Conservation (phyloP, 2,888 invertebrate species). For the Thera britannica region DNA sequence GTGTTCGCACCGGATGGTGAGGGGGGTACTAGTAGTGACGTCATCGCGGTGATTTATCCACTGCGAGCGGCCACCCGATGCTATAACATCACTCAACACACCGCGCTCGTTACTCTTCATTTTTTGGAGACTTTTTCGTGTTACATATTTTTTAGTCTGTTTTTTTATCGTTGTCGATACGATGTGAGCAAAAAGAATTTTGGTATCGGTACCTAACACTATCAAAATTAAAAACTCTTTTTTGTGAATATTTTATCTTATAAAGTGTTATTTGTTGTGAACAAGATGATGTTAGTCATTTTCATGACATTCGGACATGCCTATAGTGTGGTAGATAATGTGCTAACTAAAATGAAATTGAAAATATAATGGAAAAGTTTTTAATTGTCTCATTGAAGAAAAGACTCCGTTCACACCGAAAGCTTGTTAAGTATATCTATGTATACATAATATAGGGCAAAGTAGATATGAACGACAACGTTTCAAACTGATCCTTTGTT, state of each 20-base stretch:
- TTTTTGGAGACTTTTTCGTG: conserved; percentile 4
- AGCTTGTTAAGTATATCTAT: neutral
- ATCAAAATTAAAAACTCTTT: no score
- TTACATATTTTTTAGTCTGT: neutral
- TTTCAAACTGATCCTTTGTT: no score
- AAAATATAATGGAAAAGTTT: neutral
- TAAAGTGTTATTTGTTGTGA: no score
- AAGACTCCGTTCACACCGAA: neutral
- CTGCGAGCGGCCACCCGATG: conserved; percentile 21
- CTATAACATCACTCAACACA: conserved; percentile 29
- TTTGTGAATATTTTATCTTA: no score
- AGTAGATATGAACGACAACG: no score
- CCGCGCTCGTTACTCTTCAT: conserved; percentile 13
- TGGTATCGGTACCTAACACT: no score
- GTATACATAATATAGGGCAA: no score
- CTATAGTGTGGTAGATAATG: neutral
- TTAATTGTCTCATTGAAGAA: neutral
- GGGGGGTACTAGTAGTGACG: conserved; percentile 29
- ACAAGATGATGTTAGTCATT: no score
- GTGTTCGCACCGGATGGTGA: conserved; percentile 16
- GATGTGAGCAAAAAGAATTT: neutral
- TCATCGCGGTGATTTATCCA: conserved; percentile 28
- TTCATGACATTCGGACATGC: no score
- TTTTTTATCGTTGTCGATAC: neutral
- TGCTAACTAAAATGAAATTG: no score